Evolutionary conservation across 2,797 vertebrate genomes (phyloP).

Genomic region (Peromyscus aztecus): DNA sequence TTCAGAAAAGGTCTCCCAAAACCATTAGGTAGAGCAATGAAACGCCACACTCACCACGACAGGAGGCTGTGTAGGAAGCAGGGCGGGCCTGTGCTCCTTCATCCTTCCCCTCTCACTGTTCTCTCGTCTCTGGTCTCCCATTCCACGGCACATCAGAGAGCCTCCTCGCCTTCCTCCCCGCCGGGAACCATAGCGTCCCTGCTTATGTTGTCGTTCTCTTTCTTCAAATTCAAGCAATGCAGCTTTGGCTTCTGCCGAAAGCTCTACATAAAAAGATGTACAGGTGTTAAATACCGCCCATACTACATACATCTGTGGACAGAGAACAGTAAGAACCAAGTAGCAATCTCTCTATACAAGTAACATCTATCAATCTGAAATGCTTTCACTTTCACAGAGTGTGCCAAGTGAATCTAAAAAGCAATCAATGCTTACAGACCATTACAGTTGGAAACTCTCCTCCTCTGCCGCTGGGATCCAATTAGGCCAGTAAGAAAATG

Average conservation of each 20-base stretch:
- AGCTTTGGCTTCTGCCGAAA: conserved; percentile 98
- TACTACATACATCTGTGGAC: not conserved
- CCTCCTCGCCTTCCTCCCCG: conserved; percentile 91
- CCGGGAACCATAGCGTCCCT: conserved; percentile 91
- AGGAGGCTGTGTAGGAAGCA: conserved; percentile 92
- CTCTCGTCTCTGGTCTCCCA: conserved; percentile 92
- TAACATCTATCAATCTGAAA: not conserved
- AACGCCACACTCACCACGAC: conserved; percentile 90
- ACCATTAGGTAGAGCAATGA: too few species aligned
- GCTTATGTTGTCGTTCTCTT: conserved; percentile 94
- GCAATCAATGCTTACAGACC: not conserved
- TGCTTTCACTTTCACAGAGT: not conserved
- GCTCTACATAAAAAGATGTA: conserved; percentile 89
- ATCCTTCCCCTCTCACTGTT: conserved; percentile 91
- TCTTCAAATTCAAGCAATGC: conserved; percentile 96
- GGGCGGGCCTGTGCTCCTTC: conserved; percentile 92
- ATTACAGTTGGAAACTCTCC: too few species aligned
- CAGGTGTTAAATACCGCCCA: conserved; percentile 36
- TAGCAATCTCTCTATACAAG: not conserved
- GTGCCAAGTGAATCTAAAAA: not conserved
- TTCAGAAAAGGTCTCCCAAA: conserved; percentile 43
- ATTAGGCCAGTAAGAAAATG: not conserved
- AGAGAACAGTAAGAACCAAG: not conserved
- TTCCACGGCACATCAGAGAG: conserved; percentile 86
- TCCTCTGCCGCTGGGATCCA: not conserved